Base-by-base conservation (phyloP, 2,888 invertebrate species). In the Nomada ferruginata region DNA sequence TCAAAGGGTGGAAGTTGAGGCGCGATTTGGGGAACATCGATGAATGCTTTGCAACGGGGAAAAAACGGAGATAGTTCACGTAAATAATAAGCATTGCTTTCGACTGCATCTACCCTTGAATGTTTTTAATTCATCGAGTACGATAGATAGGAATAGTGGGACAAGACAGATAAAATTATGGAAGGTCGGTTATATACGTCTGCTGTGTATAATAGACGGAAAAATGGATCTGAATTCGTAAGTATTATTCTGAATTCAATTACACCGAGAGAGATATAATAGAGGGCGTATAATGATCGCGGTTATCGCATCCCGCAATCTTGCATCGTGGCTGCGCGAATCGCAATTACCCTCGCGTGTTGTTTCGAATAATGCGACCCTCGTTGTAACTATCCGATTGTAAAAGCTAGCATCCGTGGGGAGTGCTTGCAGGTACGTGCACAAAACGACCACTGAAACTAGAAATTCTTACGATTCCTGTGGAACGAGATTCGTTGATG, bases 161-260 rank as follows among this genome's bases (percentile, higher is more conserved):
- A 26, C 2, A 26, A 26, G 26, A 2, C 26, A 26, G 26, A 2
- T 2, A 26, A 26, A 26, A 26, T 26, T 26, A 26, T 26, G 26
- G 2, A 26, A 26, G 26, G 26, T 26, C 26, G 26, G 2, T 26
- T 26, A 26, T 26, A 26, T 26, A 26, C 26, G 26, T 0, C n/a
- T 36, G 55, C 36, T 18, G 63, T 23, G 1, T 23, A 23, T 23
- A 23, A 23, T 23, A 23, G 23, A 23, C 23, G 36, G 52, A 61
- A 74, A 73, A 72, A 70, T 50, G 26, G 70, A 65, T 50, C 61
- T 23, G 23, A 60, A 68, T 72, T 65, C 69, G 55, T 23, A 60
- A 74, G 69, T 82, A 72, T 65, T 72, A 74, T 70, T 72, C 74
- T 65, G 71, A 79, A 87, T 86, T 86, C 85, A 86, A 86, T 87